These are phyloP conservation scores for Lepidochrysops patricia DNA, from an alignment of 2,888 invertebrate genomes.

Conservation along the genomic window DNA sequence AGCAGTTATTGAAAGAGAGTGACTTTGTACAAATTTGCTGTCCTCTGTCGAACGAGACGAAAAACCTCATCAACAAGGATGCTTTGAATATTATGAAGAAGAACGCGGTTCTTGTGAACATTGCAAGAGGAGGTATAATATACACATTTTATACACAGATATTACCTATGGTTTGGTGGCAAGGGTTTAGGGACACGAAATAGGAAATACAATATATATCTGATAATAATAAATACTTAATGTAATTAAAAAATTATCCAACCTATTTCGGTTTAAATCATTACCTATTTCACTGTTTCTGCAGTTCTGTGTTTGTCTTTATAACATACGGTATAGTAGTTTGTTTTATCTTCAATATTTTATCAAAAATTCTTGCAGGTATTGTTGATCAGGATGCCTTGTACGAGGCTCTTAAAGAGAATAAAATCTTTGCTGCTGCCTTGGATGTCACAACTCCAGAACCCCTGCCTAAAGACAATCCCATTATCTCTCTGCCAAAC, in stretches of 20 bases:
- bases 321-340: no score
- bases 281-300: no score
- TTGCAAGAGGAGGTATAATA: slow-evolving; percentile 82
- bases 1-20: slow-evolving; percentile 78
- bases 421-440: slow-evolving; percentile 88
- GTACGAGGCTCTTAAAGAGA: slow-evolving; percentile 80
- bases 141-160: no score
- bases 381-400: slow-evolving; percentile 86
- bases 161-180: no score
- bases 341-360: no score
- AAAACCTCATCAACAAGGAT: slow-evolving; percentile 78
- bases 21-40: slow-evolving; percentile 84
- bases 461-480: slow-evolving; percentile 85
- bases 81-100: slow-evolving; percentile 85
- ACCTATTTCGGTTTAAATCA: no score
- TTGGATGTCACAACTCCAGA: slow-evolving; percentile 93
- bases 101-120: slow-evolving; percentile 83
- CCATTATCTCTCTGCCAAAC: slow-evolving; percentile 83
- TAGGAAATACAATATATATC: background rate
- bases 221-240: background rate
- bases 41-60: slow-evolving; percentile 80
- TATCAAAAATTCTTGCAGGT: slow-evolving; percentile 39
- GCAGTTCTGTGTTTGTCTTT: background rate
- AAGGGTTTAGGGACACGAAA: background rate
- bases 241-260: no score